Evolutionary conservation across 1,140 invertebrate genomes (phyloP), one percentile per base, ranked within the genome.

Genomic region (Eciton burchellii): DNA sequence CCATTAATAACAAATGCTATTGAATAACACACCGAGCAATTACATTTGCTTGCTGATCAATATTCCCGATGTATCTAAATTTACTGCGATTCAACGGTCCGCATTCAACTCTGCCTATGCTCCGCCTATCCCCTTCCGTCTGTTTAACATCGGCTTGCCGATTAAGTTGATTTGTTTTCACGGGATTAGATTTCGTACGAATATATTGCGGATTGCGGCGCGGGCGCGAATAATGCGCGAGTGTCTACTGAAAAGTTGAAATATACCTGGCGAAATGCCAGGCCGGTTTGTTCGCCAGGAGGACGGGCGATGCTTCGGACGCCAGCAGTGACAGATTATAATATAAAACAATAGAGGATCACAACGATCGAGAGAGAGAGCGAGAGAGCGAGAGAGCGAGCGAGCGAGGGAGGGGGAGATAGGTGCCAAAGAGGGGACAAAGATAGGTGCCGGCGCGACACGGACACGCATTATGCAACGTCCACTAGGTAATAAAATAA

Each of bases 401-500:
- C 2, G 35, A 35, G 35, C 2, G 6, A 3, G 35, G 35, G 6
- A 35, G 35, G 6, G 35, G 6, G 35, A 35, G 35, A 35, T 6
- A 35, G 35, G 35, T 35, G 6, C 41, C 60, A n/a, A n/a, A n/a
- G n/a, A n/a, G n/a, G n/a, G n/a, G n/a, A n/a, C n/a, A n/a, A n/a
- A n/a, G n/a, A n/a, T n/a, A n/a, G 26, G n/a, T 21, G 5, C 19
- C 16, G 52, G 14, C 45, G 43, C 24, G 56, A 16, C 24, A 11
- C 59, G 59, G 16, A 24, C 70, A 35, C 35, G 6, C 35, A 76
- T 76, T 52, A 60, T 73, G 70, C 54, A 65, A 60, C 62, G 82
- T 81, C 68, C 68, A 70, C 65, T 52, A 84, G 72, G 66, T 85
- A 87, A 87, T 87, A 87, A 87, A 87, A 87, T 81, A 82, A 83